A percentile compares a stretch with the other conserved stretches of the same genome.
These are phyloP conservation scores for Thamnophis sirtalis DNA, from an alignment of 2,113 vertebrate species.

Conservation along the genomic window DNA sequence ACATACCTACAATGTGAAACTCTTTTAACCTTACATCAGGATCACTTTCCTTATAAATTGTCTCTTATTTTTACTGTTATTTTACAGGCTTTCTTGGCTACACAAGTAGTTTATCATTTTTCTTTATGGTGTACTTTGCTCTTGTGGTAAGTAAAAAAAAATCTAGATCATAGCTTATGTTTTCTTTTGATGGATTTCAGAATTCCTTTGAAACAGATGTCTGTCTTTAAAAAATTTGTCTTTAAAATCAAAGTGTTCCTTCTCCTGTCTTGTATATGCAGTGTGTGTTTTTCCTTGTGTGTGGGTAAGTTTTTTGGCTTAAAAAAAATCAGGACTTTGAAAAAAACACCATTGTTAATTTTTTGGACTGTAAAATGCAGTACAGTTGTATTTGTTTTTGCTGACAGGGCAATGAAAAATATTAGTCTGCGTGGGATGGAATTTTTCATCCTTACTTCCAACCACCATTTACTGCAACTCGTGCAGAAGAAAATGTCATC, in stretches of 20 bases:
- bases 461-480: slow-evolving; percentile 54
- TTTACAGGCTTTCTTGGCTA: slow-evolving; percentile 94
- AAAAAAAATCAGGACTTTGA: slow-evolving; percentile 39
- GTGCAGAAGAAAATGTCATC: slow-evolving; percentile 57
- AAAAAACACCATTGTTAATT: slow-evolving; percentile 49
- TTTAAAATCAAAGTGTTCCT: slow-evolving; percentile 36
- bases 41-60: slow-evolving; percentile 80
- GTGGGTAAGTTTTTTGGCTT: slow-evolving; percentile 32
- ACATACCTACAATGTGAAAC: slow-evolving; percentile 73
- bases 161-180: slow-evolving; percentile 47
- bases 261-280: slow-evolving; percentile 20
- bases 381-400: slow-evolving; percentile 38
- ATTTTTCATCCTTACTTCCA: slow-evolving; percentile 61
- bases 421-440: slow-evolving; percentile 42
- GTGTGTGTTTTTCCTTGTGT: slow-evolving; percentile 11
- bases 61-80: slow-evolving; percentile 74
- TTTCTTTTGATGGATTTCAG: slow-evolving; percentile 57
- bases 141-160: slow-evolving; percentile 85
- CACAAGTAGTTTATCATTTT: slow-evolving; percentile 91
- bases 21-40: slow-evolving; percentile 65
- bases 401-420: slow-evolving; percentile 51
- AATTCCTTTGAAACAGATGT: slow-evolving; percentile 47
- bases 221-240: slow-evolving; percentile 39
- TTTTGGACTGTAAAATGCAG: slow-evolving; percentile 51
- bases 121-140: slow-evolving; percentile 91